phyloP scores from a whole-genome alignment of 2,113 vertebrate species.

The Murina feae region DNA sequence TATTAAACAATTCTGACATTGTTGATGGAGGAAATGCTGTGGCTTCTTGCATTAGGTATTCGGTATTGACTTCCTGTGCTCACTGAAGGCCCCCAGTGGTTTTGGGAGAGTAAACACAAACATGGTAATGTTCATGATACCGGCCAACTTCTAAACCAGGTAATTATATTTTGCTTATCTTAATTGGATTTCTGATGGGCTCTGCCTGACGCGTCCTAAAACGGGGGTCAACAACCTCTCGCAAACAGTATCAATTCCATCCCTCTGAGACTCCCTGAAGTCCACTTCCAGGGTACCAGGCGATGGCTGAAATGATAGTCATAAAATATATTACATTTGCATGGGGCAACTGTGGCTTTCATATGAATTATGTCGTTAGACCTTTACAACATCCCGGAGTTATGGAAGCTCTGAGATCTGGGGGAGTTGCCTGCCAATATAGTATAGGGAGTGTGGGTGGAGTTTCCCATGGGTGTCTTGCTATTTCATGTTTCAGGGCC shows the following conservation, averaged over 20 bases:
- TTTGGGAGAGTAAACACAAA: not conserved
- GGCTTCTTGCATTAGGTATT: slow-evolving; percentile 11
- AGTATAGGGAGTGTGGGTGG: not conserved
- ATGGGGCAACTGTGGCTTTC: not conserved
- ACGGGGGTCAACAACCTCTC: not conserved
- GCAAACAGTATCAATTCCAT: not conserved
- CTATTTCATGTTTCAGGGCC: not conserved
- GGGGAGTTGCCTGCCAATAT: not conserved
- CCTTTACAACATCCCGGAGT: not conserved
- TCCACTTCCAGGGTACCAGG: not conserved
- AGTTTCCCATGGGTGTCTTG: not conserved
- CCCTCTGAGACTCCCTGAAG: slow-evolving; percentile 7
- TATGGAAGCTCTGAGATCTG: not conserved
- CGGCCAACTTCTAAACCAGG: slow-evolving; percentile 34
- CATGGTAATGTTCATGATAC: not conserved
- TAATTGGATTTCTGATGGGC: slow-evolving; percentile 5
- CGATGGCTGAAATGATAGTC: not conserved
- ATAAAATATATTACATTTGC: not conserved
- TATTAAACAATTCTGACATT: slow-evolving; percentile 23
- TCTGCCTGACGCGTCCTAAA: slow-evolving; percentile 26
- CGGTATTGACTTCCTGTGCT: not conserved
- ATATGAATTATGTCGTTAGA: not conserved
- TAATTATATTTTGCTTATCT: slow-evolving; percentile 36
- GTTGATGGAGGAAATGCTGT: not conserved
- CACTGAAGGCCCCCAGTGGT: not conserved